A percentile compares a stretch with the other conserved stretches of the same genome.
Conservation (phyloP, 2,113 vertebrate species). For the Nycticryphes semicollaris region DNA sequence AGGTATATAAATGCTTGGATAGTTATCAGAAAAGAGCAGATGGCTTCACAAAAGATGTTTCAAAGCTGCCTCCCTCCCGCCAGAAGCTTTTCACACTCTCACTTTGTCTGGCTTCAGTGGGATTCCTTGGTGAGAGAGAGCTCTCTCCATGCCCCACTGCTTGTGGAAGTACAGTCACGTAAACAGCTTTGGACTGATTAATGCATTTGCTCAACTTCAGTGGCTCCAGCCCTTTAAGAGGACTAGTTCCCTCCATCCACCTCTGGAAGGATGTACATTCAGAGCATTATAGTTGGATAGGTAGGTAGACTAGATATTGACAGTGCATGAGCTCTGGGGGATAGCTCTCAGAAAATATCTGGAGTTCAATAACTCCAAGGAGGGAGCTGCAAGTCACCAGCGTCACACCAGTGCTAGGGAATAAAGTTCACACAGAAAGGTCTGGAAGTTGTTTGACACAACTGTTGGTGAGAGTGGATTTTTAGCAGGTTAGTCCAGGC, state of each 20-base stretch:
- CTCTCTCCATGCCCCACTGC: background rate
- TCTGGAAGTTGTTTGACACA: background rate
- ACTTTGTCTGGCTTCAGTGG: constrained; percentile 21
- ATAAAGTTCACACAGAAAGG: background rate
- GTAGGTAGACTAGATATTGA: background rate
- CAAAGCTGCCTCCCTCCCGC: constrained; percentile 22
- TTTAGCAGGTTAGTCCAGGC: background rate
- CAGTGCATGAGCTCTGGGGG: background rate
- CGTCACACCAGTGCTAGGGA: background rate
- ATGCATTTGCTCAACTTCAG: background rate
- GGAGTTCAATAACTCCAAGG: background rate
- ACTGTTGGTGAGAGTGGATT: background rate
- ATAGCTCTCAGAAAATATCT: background rate
- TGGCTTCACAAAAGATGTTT: constrained; percentile 12
- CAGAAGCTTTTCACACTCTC: constrained; percentile 33
- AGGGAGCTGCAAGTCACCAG: rapidly evolving
- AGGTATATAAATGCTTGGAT: background rate
- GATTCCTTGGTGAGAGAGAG: background rate
- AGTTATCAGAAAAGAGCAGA: constrained; percentile 22
- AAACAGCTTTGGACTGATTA: background rate
- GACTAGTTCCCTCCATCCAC: background rate
- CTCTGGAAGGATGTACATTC: background rate
- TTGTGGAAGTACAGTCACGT: background rate
- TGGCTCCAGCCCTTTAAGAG: background rate
- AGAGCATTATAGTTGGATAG: background rate